Base-by-base conservation (phyloP, 2,888 invertebrate species). In the Xanthia icteritia region DNA sequence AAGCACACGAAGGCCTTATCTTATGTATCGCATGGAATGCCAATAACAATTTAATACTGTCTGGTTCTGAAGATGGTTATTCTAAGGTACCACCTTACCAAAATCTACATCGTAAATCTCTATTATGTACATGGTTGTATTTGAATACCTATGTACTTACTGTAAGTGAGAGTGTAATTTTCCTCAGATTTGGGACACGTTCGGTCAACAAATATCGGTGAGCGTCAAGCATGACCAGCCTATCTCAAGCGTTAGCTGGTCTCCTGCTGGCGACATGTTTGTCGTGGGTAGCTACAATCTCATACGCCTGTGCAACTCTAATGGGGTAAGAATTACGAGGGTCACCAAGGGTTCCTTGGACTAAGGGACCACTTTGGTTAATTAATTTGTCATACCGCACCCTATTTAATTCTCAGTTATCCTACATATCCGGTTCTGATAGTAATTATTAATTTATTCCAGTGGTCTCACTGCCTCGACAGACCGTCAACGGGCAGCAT, bases 401-500 rank as follows among this genome's bases (percentile, higher is more conserved):
- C 8, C 20, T n/a, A 6, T 48, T 58, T 15, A 23, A 15, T 56
- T 42, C 5, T 51, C 15, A 11, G 31, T 58, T 42, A 5, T 42
- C 5, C 1, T 31, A 2, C 2, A 60, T 0, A 15, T 31, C 15
- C 1, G 20, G 5, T 31, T 61, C 9, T 58, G 0, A 36, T 51
- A 20, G 20, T 78, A 13, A 36, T 36, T 45, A 15, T 5, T 0
- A 20, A 45, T 5, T 81, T 27, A n/a, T 89, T 90, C 61, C 90
- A 99, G 99, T 99, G 99, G 99, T 98, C 99, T 0, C 98, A 99
- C 94, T 98, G 98, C 69, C 96, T 99, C 84, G 99, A 99, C 86
- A 98, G 99, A 89, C 98, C 99, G 6, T 97, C 97, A 84, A 98
- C 98, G 1, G 99, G 99, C 11, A 99, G 99, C 87, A 97, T 99